phyloP scores from a whole-genome alignment of 2,113 vertebrate genomes.

The Bambusicola thoracicus region DNA sequence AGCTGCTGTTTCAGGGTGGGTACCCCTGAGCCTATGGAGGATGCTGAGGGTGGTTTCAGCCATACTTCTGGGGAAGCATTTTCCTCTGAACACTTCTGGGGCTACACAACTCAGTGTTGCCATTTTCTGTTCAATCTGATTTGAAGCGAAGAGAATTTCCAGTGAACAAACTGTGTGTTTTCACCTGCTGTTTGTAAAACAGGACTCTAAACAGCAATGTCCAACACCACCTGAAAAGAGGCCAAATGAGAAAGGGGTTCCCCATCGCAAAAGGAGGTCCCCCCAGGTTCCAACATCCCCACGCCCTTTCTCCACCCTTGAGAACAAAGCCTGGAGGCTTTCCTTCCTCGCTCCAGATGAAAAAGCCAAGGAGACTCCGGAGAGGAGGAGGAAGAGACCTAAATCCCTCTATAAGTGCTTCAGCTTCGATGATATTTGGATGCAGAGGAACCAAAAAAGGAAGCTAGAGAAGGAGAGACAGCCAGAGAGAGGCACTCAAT shows the following conservation, averaged over 20 bases:
- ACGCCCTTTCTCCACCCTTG: background rate
- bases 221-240: conserved; percentile 60
- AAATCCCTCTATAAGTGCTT: conserved; percentile 52
- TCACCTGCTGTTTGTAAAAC: conserved; percentile 71
- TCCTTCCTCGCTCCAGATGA: conserved; percentile 50
- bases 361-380: conserved; percentile 23
- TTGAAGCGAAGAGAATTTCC: background rate
- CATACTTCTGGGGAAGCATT: background rate
- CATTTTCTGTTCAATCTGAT: background rate
- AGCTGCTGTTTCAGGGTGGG: background rate
- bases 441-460: conserved; percentile 82
- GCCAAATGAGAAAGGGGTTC: conserved; percentile 45
- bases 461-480: conserved; percentile 74
- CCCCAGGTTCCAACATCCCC: conserved; percentile 24
- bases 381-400: conserved; percentile 49
- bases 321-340: conserved; percentile 50
- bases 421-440: conserved; percentile 87
- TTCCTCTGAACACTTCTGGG: background rate
- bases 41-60: background rate
- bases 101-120: background rate
- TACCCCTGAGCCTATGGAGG: background rate
- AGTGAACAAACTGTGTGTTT: conserved; percentile 32
- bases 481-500: conserved; percentile 64
- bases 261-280: conserved; percentile 52
- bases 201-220: conserved; percentile 53